These are phyloP conservation scores for Pedetes capensis DNA, from an alignment of 2,113 vertebrate genomes.

Conservation along the genomic window DNA sequence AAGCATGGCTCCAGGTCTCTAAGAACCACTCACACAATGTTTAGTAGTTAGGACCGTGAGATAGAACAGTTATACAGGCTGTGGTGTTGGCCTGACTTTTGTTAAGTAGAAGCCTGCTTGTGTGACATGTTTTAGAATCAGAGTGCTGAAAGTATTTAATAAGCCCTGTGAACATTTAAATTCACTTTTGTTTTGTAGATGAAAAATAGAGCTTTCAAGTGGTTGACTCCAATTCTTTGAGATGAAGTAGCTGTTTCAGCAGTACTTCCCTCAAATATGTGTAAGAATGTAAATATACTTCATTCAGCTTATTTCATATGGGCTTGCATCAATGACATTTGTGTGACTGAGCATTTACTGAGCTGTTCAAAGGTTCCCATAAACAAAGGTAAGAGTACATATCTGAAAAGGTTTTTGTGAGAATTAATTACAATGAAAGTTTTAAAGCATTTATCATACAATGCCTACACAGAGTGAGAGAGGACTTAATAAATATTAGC, in stretches of 20 bases:
- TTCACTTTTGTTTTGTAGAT: not conserved
- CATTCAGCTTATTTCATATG: not conserved
- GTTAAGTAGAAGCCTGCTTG: not conserved
- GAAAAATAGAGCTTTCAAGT: conserved; percentile 33
- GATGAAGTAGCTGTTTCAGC: not conserved
- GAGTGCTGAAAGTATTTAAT: not conserved
- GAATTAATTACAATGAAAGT: not conserved
- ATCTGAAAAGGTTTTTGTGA: not conserved
- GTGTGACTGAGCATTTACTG: not conserved
- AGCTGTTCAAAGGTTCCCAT: not conserved
- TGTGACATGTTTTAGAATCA: not conserved
- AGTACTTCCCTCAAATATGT: not conserved
- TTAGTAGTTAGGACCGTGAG: not conserved
- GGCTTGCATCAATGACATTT: not conserved
- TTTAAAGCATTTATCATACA: not conserved
- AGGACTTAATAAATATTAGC: not conserved
- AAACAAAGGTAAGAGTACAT: not conserved
- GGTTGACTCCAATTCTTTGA: not conserved
- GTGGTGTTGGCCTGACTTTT: not conserved
- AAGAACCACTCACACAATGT: not conserved
- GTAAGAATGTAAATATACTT: not conserved
- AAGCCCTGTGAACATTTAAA: not conserved
- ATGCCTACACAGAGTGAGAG: not conserved
- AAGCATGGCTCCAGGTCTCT: not conserved
- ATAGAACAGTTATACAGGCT: not conserved